A percentile compares a stretch with the other conserved stretches of the same genome.
Conservation (phyloP, 2,797 vertebrate genomes). For the Hybognathus amarus region DNA sequence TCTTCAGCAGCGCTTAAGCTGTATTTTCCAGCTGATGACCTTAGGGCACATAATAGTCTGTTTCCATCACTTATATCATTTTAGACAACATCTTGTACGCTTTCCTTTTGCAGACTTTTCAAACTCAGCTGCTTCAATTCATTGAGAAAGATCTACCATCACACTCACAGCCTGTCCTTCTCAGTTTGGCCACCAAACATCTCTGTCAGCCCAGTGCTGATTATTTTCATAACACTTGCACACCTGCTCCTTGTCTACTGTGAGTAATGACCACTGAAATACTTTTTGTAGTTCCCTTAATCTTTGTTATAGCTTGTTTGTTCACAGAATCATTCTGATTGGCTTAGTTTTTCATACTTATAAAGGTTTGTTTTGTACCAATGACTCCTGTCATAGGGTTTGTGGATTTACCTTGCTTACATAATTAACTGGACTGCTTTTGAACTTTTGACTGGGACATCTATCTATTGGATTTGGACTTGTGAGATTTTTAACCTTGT, state of each 20-base stretch:
- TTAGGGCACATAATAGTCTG: background rate
- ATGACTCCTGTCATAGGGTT: background rate
- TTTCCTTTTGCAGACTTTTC: background rate
- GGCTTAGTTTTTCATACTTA: background rate
- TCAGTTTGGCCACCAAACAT: conserved; percentile 24
- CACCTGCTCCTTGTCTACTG: background rate
- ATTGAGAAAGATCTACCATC: background rate
- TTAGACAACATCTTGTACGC: background rate
- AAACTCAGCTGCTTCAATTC: background rate
- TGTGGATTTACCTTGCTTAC: background rate
- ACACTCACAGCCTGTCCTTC: background rate
- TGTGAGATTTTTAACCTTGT: background rate
- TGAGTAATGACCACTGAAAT: background rate
- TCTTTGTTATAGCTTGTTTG: background rate
- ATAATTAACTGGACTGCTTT: background rate
- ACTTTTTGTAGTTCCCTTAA: background rate
- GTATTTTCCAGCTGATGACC: background rate
- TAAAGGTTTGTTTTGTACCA: background rate
- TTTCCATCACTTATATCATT: background rate
- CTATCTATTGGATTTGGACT: background rate
- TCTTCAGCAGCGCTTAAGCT: no score
- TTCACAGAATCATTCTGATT: background rate
- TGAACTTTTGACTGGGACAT: background rate
- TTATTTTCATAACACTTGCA: background rate
- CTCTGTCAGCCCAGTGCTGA: conserved; percentile 18